These are phyloP conservation scores for Odocoileus hemionus DNA, from an alignment of 2,113 vertebrate species.

Conservation along the genomic window DNA sequence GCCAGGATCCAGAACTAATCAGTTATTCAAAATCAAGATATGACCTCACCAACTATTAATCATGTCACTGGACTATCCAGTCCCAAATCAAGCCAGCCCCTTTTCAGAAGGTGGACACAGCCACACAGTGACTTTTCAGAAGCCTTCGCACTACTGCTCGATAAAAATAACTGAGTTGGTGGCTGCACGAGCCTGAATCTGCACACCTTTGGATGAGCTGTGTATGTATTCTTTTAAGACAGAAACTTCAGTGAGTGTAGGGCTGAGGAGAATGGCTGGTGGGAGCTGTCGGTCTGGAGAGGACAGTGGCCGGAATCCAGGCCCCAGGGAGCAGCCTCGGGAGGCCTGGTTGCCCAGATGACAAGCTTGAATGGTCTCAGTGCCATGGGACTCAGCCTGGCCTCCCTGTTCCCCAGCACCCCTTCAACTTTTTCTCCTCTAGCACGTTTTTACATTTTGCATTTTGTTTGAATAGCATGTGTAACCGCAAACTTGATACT, in stretches of 20 bases:
- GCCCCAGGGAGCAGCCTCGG: neutral
- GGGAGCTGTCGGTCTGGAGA: neutral
- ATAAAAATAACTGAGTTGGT: neutral
- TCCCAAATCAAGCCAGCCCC: neutral
- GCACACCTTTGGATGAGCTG: neutral
- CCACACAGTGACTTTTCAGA: neutral
- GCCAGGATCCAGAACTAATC: neutral
- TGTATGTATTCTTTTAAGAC: neutral
- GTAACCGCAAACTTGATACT: neutral
- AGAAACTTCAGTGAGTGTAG: neutral
- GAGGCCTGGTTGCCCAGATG: neutral
- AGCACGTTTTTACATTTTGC: neutral
- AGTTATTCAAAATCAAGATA: neutral
- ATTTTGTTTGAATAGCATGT: neutral
- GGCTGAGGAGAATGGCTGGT: neutral
- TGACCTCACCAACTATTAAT: neutral
- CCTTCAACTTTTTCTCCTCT: neutral
- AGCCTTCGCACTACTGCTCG: neutral
- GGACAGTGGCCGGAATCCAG: neutral
- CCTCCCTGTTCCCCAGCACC: neutral
- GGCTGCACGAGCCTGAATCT: neutral
- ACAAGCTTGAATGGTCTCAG: neutral
- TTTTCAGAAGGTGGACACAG: neutral
- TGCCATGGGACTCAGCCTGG: neutral
- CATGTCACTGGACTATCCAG: neutral